These are phyloP conservation scores for Turdus rufiventris DNA, from an alignment of 2,113 vertebrate species.

Conservation along the genomic window DNA sequence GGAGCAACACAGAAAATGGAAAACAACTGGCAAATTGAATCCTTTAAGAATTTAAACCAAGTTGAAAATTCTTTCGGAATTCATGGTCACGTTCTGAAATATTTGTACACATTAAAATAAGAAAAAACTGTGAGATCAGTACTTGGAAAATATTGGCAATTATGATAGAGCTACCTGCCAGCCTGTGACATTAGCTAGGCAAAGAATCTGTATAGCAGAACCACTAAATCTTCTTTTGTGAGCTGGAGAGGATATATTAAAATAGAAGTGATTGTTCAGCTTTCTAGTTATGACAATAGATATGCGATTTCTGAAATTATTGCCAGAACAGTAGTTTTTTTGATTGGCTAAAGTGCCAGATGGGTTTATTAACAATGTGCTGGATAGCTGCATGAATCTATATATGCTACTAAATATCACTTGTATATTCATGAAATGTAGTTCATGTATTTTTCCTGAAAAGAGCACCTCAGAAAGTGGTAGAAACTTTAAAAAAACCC, in stretches of 20 bases:
- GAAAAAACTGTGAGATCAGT: neutral
- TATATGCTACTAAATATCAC: neutral
- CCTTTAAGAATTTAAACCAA: neutral
- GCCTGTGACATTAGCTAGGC: neutral
- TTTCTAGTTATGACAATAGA: neutral
- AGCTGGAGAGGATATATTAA: neutral
- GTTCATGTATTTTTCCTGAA: neutral
- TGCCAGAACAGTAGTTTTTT: neutral
- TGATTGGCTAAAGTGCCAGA: no score
- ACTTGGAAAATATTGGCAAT: neutral
- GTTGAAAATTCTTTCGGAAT: neutral
- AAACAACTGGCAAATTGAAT: neutral
- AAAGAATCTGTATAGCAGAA: neutral
- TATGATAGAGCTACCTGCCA: neutral
- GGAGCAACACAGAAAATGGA: neutral
- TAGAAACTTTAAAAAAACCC: neutral
- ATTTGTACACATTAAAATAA: neutral
- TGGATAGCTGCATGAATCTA: neutral
- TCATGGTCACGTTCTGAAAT: neutral
- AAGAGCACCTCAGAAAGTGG: slow-evolving; percentile 16
- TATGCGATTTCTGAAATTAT: neutral
- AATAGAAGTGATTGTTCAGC: neutral
- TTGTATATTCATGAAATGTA: neutral
- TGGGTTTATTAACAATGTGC: neutral
- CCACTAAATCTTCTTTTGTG: neutral